Conservation (phyloP, 2,888 invertebrate species). For the Meiosimyza platycephala region DNA sequence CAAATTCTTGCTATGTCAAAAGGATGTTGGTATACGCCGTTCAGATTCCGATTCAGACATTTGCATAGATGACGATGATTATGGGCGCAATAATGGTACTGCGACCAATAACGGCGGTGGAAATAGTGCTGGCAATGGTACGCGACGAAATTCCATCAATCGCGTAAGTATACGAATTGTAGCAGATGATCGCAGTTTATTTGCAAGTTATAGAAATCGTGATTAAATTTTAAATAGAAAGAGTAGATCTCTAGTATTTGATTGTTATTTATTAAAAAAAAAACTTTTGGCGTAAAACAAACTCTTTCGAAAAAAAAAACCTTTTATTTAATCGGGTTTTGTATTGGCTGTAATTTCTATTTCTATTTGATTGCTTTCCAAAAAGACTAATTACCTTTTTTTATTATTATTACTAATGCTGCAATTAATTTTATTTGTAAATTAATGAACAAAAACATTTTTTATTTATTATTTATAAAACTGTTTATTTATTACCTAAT, state of each 20-base stretch:
- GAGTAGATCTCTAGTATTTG: constrained; percentile 7
- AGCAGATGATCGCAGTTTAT: constrained; percentile 66
- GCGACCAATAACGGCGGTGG: constrained; percentile 59
- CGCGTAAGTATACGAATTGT: constrained; percentile 68
- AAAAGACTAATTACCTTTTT: constrained; percentile 12
- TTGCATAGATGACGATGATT: constrained; percentile 80
- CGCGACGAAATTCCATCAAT: constrained; percentile 66
- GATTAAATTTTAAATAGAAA: constrained; percentile 54
- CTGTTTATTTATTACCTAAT: constrained; percentile 38
- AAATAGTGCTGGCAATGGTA: constrained; percentile 46
- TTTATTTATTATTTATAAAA: constrained; percentile 36
- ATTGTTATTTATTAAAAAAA: constrained; percentile 16
- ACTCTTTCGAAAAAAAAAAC: constrained; percentile 5
- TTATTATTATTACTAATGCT: not conserved
- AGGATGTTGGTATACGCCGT: constrained; percentile 77
- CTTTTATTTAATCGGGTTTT: constrained; percentile 12
- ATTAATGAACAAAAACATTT: constrained; percentile 28
- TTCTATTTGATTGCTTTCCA: constrained; percentile 28
- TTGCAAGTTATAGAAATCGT: constrained; percentile 68
- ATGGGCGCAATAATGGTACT: constrained; percentile 60
- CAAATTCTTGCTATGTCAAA: not conserved
- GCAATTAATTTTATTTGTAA: constrained; percentile 22
- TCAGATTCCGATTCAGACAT: constrained; percentile 92
- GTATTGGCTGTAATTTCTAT: constrained; percentile 50
- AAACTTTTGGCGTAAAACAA: not conserved